Percentiles rank a stretch among this genome's conserved stretches.
Evolutionary conservation across 2,888 invertebrate species (phyloP).

Genomic region (Oxyteleia sp.): DNA sequence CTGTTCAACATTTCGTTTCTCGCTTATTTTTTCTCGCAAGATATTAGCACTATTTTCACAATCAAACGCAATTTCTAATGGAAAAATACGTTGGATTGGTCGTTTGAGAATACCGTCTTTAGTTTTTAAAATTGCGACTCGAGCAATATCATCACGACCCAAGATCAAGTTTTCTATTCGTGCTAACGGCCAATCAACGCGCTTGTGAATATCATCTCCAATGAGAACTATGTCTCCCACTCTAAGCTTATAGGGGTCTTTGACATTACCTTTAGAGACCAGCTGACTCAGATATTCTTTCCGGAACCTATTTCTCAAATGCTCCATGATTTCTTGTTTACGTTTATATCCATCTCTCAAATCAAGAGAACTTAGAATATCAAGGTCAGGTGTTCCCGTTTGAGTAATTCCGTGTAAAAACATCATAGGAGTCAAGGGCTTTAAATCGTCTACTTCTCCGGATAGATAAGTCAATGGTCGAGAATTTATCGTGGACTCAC

Average conservation of each 20-base stretch:
- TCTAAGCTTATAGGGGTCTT: slow-evolving; percentile 23
- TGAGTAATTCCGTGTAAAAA: slow-evolving; percentile 68
- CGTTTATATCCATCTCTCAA: slow-evolving; percentile 24
- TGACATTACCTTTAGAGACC: neutral
- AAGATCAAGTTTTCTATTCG: slow-evolving; percentile 52
- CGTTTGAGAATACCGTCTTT: slow-evolving; percentile 59
- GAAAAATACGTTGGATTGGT: slow-evolving; percentile 71
- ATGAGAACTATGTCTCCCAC: slow-evolving; percentile 72
- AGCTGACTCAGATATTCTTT: slow-evolving; percentile 56
- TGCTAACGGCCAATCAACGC: slow-evolving; percentile 74
- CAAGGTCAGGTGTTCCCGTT: slow-evolving; percentile 49
- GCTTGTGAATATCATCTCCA: slow-evolving; percentile 67
- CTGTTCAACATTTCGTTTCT: too few relatives aligned
- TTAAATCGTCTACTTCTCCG: slow-evolving; percentile 69
- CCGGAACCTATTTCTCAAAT: slow-evolving; percentile 52
- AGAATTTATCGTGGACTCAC: slow-evolving; percentile 82
- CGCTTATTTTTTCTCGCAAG: too few relatives aligned
- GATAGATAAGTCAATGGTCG: slow-evolving; percentile 81
- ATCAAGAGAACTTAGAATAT: slow-evolving; percentile 42
- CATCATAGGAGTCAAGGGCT: slow-evolving; percentile 68
- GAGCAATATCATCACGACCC: slow-evolving; percentile 59
- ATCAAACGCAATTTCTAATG: slow-evolving; percentile 74
- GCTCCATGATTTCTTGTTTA: slow-evolving; percentile 52
- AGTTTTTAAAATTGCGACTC: slow-evolving; percentile 69
- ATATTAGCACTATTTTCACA: too few relatives aligned